A percentile compares a stretch with the other conserved stretches of the same genome.
phyloP scores from a whole-genome alignment of 2,888 invertebrate genomes.

The Thymelicus lineola region DNA sequence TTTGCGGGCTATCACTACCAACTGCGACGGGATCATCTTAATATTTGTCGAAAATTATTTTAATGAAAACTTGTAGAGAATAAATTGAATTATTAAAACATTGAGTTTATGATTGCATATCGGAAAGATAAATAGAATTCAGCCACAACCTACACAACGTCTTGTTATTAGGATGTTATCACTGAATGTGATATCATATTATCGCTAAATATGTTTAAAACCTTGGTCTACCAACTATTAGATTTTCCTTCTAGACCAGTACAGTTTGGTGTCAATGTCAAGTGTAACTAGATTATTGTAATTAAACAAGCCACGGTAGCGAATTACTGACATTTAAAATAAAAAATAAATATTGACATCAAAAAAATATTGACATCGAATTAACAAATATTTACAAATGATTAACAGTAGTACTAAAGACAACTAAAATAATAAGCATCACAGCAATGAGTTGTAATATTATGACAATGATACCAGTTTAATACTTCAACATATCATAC shows the following conservation, averaged over 20 bases:
- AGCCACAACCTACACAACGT: conserved; percentile 31
- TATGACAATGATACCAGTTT: too few relatives aligned
- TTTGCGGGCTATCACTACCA: too few relatives aligned
- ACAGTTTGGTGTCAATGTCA: conserved; percentile 74
- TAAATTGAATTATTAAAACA: too few relatives aligned
- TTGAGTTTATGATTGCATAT: background rate
- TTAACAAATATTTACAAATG: too few relatives aligned
- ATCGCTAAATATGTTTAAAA: conserved; percentile 43
- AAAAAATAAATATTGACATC: background rate
- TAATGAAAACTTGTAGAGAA: background rate
- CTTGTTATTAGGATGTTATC: conserved; percentile 48
- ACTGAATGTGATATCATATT: conserved; percentile 35
- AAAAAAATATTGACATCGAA: background rate
- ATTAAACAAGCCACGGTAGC: conserved; percentile 42
- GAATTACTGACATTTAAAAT: conserved; percentile 10
- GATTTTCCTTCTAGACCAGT: conserved; percentile 69
- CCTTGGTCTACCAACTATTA: conserved; percentile 52
- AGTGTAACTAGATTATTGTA: conserved; percentile 62
- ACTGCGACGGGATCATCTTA: background rate
- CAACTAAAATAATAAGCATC: too few relatives aligned
- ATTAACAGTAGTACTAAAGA: too few relatives aligned
- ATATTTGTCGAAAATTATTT: background rate
- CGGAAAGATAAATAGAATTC: conserved; percentile 9
- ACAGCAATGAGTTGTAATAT: too few relatives aligned
- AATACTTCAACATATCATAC: too few relatives aligned